Percentiles rank a stretch among this genome's conserved stretches.
phyloP scores from a whole-genome alignment of 2,888 invertebrate species.

The Megalurothrips usitatus region DNA sequence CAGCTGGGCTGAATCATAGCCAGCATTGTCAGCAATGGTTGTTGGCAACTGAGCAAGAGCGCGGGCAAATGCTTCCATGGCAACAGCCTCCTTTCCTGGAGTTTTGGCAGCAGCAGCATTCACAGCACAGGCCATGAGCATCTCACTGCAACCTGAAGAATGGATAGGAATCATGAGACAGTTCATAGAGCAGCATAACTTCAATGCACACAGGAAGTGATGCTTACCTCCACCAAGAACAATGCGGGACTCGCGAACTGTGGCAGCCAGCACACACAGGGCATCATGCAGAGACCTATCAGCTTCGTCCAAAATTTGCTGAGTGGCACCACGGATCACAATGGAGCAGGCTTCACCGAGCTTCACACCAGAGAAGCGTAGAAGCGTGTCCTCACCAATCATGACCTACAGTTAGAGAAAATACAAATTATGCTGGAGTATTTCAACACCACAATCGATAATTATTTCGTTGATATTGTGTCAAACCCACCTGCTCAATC shows the following conservation, averaged over 20 bases:
- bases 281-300: constrained; percentile 98
- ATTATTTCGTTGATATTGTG: not conserved
- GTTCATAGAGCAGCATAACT: not conserved
- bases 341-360: constrained; percentile 96
- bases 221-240: constrained; percentile 81
- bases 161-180: not conserved
- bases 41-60: constrained; percentile 88
- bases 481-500: constrained; percentile 75
- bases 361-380: constrained; percentile 92
- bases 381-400: constrained; percentile 93
- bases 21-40: constrained; percentile 97
- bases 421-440: constrained; percentile 29
- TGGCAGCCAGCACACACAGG: constrained; percentile 91
- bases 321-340: constrained; percentile 94
- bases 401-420: constrained; percentile 60
- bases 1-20: constrained; percentile 94
- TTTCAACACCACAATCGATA: no score
- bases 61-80: constrained; percentile 90
- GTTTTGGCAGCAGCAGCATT: constrained; percentile 76
- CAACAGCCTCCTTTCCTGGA: constrained; percentile 94
- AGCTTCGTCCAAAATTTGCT: constrained; percentile 97
- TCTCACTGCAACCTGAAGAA: constrained; percentile 76
- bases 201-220: not conserved
- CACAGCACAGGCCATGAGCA: constrained; percentile 94
- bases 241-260: constrained; percentile 87